phyloP scores from a whole-genome alignment of 1,140 invertebrate species.

The Pteromalus puparum region DNA sequence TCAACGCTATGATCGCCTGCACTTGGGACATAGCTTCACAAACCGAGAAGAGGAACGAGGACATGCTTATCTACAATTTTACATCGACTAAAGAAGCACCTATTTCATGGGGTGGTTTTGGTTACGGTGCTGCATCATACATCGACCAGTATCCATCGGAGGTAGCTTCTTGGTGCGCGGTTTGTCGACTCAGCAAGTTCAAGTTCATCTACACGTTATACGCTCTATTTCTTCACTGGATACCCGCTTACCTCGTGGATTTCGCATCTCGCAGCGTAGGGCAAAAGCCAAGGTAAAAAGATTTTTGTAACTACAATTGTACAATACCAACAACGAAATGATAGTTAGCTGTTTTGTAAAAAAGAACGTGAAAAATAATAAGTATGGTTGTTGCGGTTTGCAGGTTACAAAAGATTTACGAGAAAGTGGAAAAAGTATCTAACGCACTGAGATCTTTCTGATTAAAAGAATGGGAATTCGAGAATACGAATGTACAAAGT shows the following conservation, averaged over 20 bases:
- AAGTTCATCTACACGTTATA: constrained; percentile 75
- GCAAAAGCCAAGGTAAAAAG: constrained; percentile 79
- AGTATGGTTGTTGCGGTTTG: too few species aligned
- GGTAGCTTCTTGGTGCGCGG: constrained; percentile 78
- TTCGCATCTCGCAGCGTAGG: constrained; percentile 74
- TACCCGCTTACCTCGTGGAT: constrained; percentile 80
- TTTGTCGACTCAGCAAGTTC: constrained; percentile 74
- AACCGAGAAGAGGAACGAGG: constrained; percentile 54
- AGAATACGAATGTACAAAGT: background rate
- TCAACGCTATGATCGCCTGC: background rate
- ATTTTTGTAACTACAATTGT: constrained; percentile 70
- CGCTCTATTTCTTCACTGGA: constrained; percentile 76
- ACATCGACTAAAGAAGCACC: constrained; percentile 81
- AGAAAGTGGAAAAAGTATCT: background rate
- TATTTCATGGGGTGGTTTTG: constrained; percentile 80
- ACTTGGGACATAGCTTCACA: background rate
- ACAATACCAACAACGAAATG: too few species aligned
- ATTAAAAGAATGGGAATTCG: background rate
- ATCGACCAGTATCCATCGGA: constrained; percentile 74
- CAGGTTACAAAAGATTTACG: too few species aligned
- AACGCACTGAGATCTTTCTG: background rate
- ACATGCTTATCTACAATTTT: constrained; percentile 82
- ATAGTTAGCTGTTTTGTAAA: too few species aligned
- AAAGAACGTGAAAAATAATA: too few species aligned
- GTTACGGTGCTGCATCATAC: constrained; percentile 70